phyloP scores from a whole-genome alignment of 2,113 vertebrate species.

The Corapipo altera region DNA sequence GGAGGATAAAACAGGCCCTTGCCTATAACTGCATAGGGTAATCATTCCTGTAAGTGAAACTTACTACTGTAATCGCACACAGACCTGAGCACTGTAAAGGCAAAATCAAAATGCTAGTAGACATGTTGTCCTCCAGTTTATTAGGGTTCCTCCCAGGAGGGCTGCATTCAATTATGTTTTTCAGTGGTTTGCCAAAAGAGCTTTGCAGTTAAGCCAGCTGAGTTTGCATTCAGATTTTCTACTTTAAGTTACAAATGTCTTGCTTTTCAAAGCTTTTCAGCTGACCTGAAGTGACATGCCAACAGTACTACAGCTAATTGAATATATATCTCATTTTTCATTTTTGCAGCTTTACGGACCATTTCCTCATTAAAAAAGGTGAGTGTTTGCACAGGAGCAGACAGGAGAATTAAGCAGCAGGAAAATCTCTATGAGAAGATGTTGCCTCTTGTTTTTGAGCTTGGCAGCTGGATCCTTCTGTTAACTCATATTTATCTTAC shows the following conservation, averaged over 20 bases:
- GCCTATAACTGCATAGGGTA: not conserved
- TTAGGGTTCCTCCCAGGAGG: conserved; percentile 51
- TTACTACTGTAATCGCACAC: conserved; percentile 1
- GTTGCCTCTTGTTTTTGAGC: not conserved
- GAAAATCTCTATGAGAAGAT: not conserved
- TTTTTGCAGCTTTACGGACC: not conserved
- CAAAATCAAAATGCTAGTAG: conserved; percentile 48
- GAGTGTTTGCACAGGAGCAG: conserved; percentile 21
- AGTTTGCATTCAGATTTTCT: conserved; percentile 55
- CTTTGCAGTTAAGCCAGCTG: conserved; percentile 38
- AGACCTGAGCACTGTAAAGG: not conserved
- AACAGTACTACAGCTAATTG: conserved; percentile 26
- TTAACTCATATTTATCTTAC: conserved; percentile 11
- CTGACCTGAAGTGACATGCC: conserved; percentile 37
- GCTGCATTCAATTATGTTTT: conserved; percentile 54
- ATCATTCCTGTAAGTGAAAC: conserved; percentile 7
- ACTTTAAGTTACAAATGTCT: conserved; percentile 30
- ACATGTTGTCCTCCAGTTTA: conserved; percentile 47
- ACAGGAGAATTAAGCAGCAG: not conserved
- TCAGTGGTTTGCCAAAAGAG: conserved; percentile 29
- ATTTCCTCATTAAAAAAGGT: conserved; percentile 36
- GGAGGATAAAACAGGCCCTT: conserved; percentile 25
- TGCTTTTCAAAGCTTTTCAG: conserved; percentile 56
- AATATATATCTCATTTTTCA: conserved; percentile 22
- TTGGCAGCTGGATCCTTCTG: not conserved